Base-by-base conservation (phyloP, 2,888 invertebrate species). In the Archaeoteleia sp. region DNA sequence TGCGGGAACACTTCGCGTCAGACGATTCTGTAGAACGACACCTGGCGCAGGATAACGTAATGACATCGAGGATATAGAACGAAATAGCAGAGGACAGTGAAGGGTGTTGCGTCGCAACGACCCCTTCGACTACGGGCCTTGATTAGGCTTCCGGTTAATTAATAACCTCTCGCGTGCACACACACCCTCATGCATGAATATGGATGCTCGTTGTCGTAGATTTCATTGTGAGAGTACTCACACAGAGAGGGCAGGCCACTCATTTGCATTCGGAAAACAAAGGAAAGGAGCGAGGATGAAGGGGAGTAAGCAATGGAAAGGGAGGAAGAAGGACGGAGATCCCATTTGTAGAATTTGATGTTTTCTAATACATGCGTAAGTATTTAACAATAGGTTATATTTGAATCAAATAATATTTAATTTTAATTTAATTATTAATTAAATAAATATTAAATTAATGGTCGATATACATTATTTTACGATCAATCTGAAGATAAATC, bases 111-210 rank as follows among this genome's bases (percentile, higher is more conserved):
- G 75, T 68, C 76, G 74, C 78, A 75, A 76, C 74, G 66, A 63
- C 55, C 67, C 54, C 70, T 78, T 77, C 79, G 78, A 77, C 79
- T 79, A 75, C 80, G 77, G 81, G 78, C 85, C 87, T 87, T 87
- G 87, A 87, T 87, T 87, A 87, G 87, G 86, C 87, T 87, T 87
- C 87, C 87, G 86, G 87, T 87, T 87, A 87, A 88, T 88, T 88
- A 88, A 88, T 87, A 87, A 87, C 86, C 86, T 86, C 85, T 85
- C 84, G 78, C 80, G 81, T 82, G 81, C 80, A 80, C 81, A 82
- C 81, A 82, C 82, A 76, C 77, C 67, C 72, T 70, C 63, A 74
- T 74, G 75, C 79, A 83, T 83, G 83, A 84, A 84, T 83, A 83
- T 83, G 83, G 82, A 83, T 83, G 81, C 76, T 76, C 77, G 76